Base-by-base conservation (phyloP, 2,888 invertebrate genomes). In the Scrobipalpa atriplicella region DNA sequence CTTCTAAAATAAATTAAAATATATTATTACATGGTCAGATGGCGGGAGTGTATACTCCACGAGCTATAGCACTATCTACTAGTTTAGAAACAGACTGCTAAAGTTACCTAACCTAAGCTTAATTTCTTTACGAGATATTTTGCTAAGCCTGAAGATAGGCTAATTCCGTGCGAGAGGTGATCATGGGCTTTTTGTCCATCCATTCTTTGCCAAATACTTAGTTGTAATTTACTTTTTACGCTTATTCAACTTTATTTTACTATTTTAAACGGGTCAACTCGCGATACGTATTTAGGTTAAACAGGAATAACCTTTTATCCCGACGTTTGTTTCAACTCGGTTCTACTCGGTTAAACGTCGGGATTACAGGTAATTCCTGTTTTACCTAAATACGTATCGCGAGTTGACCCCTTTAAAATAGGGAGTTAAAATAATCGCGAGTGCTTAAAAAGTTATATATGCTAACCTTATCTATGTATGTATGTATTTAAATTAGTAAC, bases 161-260 rank as follows among this genome's bases (percentile, higher is more conserved):
- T 38, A 39, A 69, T 69, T 73, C 75, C 74, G 75, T 66, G 74
- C 77, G 78, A 79, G 78, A 78, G 78, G 71, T 70, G 70, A 72
- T 64, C 47, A 52, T 54, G 68, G 72, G 71, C 69, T 66, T 62
- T 66, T 29, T n/a, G 69, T 72, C 70, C 71, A 62, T 72, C 70
- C 71, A 62, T 29, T 29, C 1, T 62, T 47, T 62, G n/a, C 47
- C 58, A 39, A 38, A 16, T 51, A 18, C 51, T 51, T 51, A 51
- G 7, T n/a, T 51, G 8, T 51, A n/a, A 51, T n/a, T 51, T 18
- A 51, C 6, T 51, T 51, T 51, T 18, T 51, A 51, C n/a, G 7
- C 18, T 18, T 18, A 51, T 51, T 51, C 18, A 51, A 16, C 43
- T 2, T n/a, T n/a, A n/a, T n/a, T n/a, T n/a, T n/a, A n/a, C n/a